Base-by-base conservation (phyloP, 2,797 vertebrate species). In the Cebuella pygmaea region DNA sequence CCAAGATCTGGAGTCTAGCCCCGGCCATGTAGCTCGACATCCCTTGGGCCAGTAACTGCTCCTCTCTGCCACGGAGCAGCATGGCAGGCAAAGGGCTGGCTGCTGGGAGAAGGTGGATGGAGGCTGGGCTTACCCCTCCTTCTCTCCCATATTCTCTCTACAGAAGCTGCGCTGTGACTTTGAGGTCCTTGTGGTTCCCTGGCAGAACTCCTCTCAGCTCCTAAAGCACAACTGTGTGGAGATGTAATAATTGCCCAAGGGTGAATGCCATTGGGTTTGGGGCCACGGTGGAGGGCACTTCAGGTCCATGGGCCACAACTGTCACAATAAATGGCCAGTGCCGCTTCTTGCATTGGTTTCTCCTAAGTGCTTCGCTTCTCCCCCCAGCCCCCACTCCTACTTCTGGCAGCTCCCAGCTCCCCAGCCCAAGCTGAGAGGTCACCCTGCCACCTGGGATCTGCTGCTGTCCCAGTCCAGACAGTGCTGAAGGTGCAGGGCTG, bases 141-240 rank as follows among this genome's bases (percentile, higher is more conserved):
- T 33, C 20, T n/a, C 7, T 10, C 57, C 61, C 19, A 0, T 24
- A 24, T 30, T 94, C 41, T 48, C 13, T 94, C 83, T 59, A 52
- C 96, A 98, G 98, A 98, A 75, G 80, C 88, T 98, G 80, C 95
- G 44, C n/a, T 98, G 98, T 36, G 83, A 97, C 39, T 98, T 98
- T 59, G 98, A 97, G 97, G 44, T 98, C 70, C 95, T 98, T 0
- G 33, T 96, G 14, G 72, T 98, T 0, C 97, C 98, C 72, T 98
- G 98, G 98, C 39, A 89, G 95, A 96, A 98, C 64, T 55, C 82
- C 9, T 81, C 95, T 50, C 67, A 67, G 20, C 95, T 98, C 13
- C 88, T 96, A 2, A 97, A 97, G 57, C 90, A 96, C 0, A 2
- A 95, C 41, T 98, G 97, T 2, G 44, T 90, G 36, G 76, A 75